Evolutionary conservation across 1,140 invertebrate genomes (phyloP).

Genomic region (Cherax quadricarinatus): DNA sequence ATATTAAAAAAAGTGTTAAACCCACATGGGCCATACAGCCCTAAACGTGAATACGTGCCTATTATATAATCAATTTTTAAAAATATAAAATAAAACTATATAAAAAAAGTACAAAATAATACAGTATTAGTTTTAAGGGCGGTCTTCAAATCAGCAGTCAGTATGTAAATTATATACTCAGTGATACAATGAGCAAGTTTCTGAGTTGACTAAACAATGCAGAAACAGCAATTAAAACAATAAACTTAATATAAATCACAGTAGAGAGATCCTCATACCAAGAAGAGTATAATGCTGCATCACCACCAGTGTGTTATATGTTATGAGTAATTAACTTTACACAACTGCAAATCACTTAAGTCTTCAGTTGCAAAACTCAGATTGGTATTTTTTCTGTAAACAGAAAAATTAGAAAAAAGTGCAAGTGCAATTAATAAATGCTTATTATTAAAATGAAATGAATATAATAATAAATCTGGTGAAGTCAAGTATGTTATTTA

Average conservation of each 20-base stretch:
- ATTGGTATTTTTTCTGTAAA: too few relatives aligned
- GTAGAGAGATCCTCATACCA: not conserved
- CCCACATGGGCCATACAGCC: too few relatives aligned
- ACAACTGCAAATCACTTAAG: not conserved
- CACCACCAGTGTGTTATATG: too few relatives aligned
- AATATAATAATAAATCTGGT: not conserved
- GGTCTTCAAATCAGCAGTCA: not conserved
- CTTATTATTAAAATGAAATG: not conserved
- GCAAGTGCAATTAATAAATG: not conserved
- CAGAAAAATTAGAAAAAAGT: not conserved
- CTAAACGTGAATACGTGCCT: not conserved
- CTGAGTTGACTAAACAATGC: not conserved
- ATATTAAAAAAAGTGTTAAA: too few relatives aligned
- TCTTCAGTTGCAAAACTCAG: not conserved
- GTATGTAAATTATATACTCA: not conserved
- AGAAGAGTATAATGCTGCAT: not conserved
- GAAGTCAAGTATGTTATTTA: not conserved
- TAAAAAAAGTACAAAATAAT: not conserved
- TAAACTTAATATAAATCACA: not conserved
- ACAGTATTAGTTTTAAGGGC: not conserved
- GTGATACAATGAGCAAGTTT: not conserved
- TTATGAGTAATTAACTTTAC: not conserved
- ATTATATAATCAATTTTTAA: not conserved
- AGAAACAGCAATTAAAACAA: not conserved
- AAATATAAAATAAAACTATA: not conserved